Conservation (phyloP, 2,888 invertebrate species). For the Nemapogon koenigi region DNA sequence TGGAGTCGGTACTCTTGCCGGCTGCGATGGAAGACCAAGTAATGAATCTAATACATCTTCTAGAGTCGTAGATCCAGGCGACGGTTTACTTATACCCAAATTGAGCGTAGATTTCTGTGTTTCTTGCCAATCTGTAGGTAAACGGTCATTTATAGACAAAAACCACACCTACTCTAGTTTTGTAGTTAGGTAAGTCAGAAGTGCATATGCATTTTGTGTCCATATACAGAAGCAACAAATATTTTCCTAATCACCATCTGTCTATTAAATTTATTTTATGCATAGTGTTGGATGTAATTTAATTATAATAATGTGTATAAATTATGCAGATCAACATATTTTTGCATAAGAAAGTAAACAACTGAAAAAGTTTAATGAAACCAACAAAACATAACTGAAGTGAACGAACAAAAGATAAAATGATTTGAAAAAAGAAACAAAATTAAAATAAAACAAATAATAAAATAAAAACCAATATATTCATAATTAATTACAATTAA, state of each 20-base stretch:
- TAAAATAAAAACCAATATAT: slow-evolving; percentile 65
- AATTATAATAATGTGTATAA: background rate
- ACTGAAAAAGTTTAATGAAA: background rate
- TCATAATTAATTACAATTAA: slow-evolving; percentile 54
- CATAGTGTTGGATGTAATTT: too few relatives aligned
- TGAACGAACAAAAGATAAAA: slow-evolving; percentile 15
- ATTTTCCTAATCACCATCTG: too few relatives aligned
- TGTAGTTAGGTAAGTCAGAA: too few relatives aligned
- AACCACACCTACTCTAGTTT: too few relatives aligned
- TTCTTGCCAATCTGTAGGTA: slow-evolving; percentile 58
- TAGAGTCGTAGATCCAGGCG: slow-evolving; percentile 84
- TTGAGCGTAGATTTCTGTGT: slow-evolving; percentile 52
- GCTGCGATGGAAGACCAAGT: slow-evolving; percentile 78
- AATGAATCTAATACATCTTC: slow-evolving; percentile 94
- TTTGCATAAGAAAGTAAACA: background rate
- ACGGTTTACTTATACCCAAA: slow-evolving; percentile 67
- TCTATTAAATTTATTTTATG: too few relatives aligned
- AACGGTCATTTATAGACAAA: slow-evolving; percentile 10
- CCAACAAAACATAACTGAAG: slow-evolving; percentile 2
- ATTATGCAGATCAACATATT: background rate
- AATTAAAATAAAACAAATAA: slow-evolving; percentile 55
- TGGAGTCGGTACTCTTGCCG: slow-evolving; percentile 79
- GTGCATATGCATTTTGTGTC: too few relatives aligned
- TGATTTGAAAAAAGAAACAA: slow-evolving; percentile 27
- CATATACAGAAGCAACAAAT: too few relatives aligned